Base-by-base conservation (phyloP, 1,140 invertebrate genomes). In the Dendroctonus ponderosae region DNA sequence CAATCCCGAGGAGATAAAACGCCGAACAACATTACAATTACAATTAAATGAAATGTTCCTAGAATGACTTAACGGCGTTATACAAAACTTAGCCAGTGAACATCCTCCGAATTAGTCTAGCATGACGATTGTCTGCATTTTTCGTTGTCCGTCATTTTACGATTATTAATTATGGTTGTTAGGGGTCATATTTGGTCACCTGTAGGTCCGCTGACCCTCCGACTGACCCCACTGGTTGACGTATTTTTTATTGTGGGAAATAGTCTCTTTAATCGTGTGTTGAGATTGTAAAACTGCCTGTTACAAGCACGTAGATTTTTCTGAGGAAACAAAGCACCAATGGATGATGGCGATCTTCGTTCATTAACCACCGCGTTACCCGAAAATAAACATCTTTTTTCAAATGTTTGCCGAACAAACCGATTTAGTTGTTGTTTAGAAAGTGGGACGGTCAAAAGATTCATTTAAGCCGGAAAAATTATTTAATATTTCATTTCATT, bases 91-190 rank as follows among this genome's bases (percentile, higher is more conserved):
- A 44, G 44, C 41, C 38, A 12, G 56, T 58, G 41, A 58, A 58
- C 41, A 58, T 58, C 56, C 56, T 43, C 40, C 12, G 43, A 58
- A 58, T 43, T 58, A 58, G 40, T 58, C 40, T 58, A 58, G 56
- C 56, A 46, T 58, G 14, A 58, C 56, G 9, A 44, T 58, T 58
- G 56, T 58, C 56, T 58, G 56, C 56, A 58, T 54, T 58, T 43
- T 58, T 43, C 38, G 53, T 43, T 43, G 43, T 46, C 56, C 12
- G 56, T 58, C 12, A 14, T 44, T 58, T 58, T 43, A 58, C 26
- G 56, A 58, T 58, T 58, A 58, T 58, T 58, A 58, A 58, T 58
- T 58, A 58, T 58, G 56, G 56, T 58, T 43, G 38, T 58, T 58
- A 58, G 11, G 56, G 40, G 56, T 58, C 56, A 44, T 58, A 58